A percentile compares a stretch with the other conserved stretches of the same genome.
Conservation (phyloP, 2,113 vertebrate species). For the Gymnogyps californianus region DNA sequence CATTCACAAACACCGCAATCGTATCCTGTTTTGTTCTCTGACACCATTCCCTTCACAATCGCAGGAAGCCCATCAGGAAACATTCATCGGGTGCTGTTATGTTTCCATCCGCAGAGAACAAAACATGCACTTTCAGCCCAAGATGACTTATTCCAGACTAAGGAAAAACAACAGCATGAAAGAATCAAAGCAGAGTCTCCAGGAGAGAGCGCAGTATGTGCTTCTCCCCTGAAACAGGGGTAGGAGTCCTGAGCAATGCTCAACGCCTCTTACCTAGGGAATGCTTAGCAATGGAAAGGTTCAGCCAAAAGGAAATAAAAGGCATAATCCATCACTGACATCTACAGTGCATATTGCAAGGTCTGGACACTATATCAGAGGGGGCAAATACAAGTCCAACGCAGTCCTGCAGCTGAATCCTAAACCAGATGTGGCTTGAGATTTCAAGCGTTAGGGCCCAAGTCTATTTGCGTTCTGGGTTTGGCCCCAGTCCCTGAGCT, state of each 20-base stretch:
- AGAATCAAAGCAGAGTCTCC: slow-evolving; percentile 3
- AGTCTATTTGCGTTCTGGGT: neutral
- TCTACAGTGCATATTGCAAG: neutral
- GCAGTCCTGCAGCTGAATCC: neutral
- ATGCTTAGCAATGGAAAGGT: neutral
- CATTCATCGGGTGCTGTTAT: neutral
- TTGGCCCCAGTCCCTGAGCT: neutral
- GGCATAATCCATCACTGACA: neutral
- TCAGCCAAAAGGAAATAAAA: neutral
- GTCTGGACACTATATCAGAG: neutral
- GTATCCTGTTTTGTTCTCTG: slow-evolving; percentile 67
- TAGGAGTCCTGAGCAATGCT: neutral
- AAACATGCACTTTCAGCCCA: slow-evolving; percentile 59
- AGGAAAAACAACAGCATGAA: slow-evolving; percentile 53
- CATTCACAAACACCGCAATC: slow-evolving; percentile 50
- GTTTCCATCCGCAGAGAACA: slow-evolving; percentile 62
- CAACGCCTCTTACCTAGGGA: neutral
- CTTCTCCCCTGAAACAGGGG: neutral
- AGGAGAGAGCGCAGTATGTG: neutral
- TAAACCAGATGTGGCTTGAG: neutral
- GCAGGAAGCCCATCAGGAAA: slow-evolving; percentile 64
- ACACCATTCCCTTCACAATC: slow-evolving; percentile 62
- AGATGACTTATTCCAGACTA: slow-evolving; percentile 53
- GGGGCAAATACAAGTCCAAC: neutral
- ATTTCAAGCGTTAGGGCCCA: neutral